These are phyloP conservation scores for Hyposmocoma kahamanoa DNA, from an alignment of 1,140 invertebrate genomes.

Conservation along the genomic window DNA sequence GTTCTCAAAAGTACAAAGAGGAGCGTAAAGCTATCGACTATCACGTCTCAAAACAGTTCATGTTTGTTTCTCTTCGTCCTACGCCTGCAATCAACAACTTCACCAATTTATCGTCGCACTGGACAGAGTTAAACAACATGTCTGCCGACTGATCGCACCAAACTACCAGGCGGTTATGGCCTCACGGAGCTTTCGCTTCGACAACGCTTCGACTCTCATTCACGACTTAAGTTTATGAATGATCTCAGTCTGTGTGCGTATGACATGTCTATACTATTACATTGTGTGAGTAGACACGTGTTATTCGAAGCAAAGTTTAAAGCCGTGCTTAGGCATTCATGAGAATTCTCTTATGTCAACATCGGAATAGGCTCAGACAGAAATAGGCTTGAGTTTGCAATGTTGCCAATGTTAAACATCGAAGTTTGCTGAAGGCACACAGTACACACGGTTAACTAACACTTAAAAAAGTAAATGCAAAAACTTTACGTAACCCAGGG, in stretches of 20 bases:
- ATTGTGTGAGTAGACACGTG: slow-evolving; percentile 48
- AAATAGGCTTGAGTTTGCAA: slow-evolving; percentile 61
- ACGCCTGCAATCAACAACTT: too few species aligned
- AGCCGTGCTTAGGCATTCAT: slow-evolving; percentile 49
- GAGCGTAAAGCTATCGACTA: too few species aligned
- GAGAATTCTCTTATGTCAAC: slow-evolving; percentile 69
- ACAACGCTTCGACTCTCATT: slow-evolving; percentile 42
- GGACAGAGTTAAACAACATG: slow-evolving; percentile 36
- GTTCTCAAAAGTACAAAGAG: too few species aligned
- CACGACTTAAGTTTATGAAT: slow-evolving; percentile 49
- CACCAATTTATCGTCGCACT: too few species aligned
- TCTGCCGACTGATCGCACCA: slow-evolving; percentile 50
- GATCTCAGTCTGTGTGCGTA: slow-evolving; percentile 41
- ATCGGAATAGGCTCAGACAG: slow-evolving; percentile 53
- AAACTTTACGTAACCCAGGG: too few species aligned
- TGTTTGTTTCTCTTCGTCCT: too few species aligned
- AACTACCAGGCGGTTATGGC: slow-evolving; percentile 53
- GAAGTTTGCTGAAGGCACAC: too few species aligned
- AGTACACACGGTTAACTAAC: too few species aligned
- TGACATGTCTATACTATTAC: not conserved
- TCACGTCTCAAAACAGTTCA: too few species aligned
- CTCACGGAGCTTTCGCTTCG: slow-evolving; percentile 45
- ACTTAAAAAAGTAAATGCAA: too few species aligned
- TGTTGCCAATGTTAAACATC: slow-evolving; percentile 23
- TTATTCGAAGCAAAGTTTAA: slow-evolving; percentile 49